Base-by-base conservation (phyloP, 2,888 invertebrate species). In the Cheilosia vulpina region DNA sequence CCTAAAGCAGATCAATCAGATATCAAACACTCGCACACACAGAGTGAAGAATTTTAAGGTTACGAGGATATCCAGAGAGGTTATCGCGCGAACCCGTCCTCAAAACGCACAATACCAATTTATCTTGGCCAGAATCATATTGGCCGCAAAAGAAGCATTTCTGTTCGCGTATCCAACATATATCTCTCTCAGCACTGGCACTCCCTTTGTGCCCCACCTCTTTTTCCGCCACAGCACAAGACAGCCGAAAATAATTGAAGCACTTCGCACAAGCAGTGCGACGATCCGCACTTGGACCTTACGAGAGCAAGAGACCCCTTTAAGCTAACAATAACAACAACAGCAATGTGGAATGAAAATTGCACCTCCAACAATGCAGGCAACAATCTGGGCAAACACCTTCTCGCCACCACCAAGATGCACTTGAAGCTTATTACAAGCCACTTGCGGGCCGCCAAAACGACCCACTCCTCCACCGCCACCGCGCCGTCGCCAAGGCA, bases 221-320 rank as follows among this genome's bases (percentile, higher is more conserved):
- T 58, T 79, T 80, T 27, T 41, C 3, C 34, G 4, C 65, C 53
- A 24, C 60, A 65, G 60, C 80, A 72, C 55, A 76, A 76, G 71
- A 80, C 80, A 85, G 85, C 85, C 85, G 76, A 85, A 85, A 85
- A 85, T 85, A 85, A 85, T 85, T 85, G 85, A 85, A 85, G 85
- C 81, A 85, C 85, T 85, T 85, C 85, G 76, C 85, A 77, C 80
- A 85, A 66, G 76, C 85, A 85, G 75, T 69, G 79, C 79, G 84
- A 75, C 79, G 69, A 71, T 79, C 75, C 79, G 73, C 84, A 84
- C 78, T 79, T 78, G 78, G 43, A 38, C 27, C 47, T 21, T 19
- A 4, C 34, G 45, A 55, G 38, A 43, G 21, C 24, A 21, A 24
- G 41, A 38, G 43, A 45, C 47, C 75, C 47, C 41, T 31, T 19